phyloP scores from a whole-genome alignment of 2,113 vertebrate species.

The Cryptotis parvus region DNA sequence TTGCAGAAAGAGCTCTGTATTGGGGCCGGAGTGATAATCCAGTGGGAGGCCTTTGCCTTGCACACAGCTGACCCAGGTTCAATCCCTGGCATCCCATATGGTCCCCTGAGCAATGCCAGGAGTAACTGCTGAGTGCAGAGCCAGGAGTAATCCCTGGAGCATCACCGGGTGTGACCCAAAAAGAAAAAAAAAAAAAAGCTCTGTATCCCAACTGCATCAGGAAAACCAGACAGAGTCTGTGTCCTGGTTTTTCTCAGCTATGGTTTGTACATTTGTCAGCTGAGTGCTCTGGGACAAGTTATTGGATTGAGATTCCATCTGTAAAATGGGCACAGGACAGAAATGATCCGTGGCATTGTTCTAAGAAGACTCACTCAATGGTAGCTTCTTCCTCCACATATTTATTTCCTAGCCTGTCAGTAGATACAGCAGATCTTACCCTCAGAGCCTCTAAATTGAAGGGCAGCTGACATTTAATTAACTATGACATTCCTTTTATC shows the following conservation, averaged over 20 bases:
- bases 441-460: slow-evolving; percentile 46
- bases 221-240: neutral
- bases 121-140: no score
- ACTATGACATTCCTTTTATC: slow-evolving; percentile 54
- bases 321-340: slow-evolving; percentile 41
- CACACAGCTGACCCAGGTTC: no score
- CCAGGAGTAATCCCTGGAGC: no score
- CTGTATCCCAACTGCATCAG: neutral
- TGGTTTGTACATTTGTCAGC: neutral
- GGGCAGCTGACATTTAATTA: slow-evolving; percentile 20
- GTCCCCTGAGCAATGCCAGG: no score
- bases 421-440: neutral
- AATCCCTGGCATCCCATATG: no score
- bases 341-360: slow-evolving; percentile 43
- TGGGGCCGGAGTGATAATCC: no score
- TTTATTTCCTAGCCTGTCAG: slow-evolving; percentile 60
- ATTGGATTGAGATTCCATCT: slow-evolving; percentile 18
- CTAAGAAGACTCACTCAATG: slow-evolving; percentile 4
- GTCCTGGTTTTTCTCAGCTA: slow-evolving; percentile 45
- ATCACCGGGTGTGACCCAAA: no score
- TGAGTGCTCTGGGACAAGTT: neutral
- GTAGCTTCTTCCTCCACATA: slow-evolving; percentile 25
- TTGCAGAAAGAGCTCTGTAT: slow-evolving; percentile 66
- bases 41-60: no score
- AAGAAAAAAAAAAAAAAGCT: no score